phyloP scores from a whole-genome alignment of 2,888 invertebrate species.

The Isoperla grammatica region DNA sequence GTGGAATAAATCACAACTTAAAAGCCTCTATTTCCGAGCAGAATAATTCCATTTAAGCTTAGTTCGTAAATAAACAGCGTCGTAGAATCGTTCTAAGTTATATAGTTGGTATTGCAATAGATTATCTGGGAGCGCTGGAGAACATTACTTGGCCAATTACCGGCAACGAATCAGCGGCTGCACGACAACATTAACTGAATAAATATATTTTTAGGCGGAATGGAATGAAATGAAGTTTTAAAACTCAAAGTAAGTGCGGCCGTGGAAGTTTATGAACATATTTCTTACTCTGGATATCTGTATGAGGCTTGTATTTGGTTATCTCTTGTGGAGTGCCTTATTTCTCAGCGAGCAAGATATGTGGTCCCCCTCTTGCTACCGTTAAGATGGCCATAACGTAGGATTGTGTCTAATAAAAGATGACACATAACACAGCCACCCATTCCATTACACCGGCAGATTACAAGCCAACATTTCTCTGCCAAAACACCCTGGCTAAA shows the following conservation, averaged over 20 bases:
- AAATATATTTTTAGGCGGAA: background rate
- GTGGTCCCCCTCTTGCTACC: constrained; percentile 1
- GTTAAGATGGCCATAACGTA: constrained; percentile 25
- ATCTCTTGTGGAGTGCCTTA: constrained; percentile 13
- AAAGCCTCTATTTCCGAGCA: too few species aligned
- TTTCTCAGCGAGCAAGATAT: background rate
- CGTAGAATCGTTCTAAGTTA: too few species aligned
- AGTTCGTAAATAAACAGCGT: too few species aligned
- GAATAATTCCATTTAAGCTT: too few species aligned
- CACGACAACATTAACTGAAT: constrained; percentile 12
- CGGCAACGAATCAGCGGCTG: constrained; percentile 4
- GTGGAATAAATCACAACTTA: too few species aligned
- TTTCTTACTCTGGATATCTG: constrained; percentile 15
- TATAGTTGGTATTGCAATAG: too few species aligned
- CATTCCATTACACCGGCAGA: constrained; percentile 16
- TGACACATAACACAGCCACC: constrained; percentile 24
- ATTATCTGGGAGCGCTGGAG: background rate
- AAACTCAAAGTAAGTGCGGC: background rate
- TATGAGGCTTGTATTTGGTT: constrained; percentile 13
- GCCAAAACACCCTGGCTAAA: too few species aligned
- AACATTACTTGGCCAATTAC: background rate
- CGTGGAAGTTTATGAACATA: constrained; percentile 15
- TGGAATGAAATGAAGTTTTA: too few species aligned
- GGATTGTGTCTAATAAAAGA: constrained; percentile 29
- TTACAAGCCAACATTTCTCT: constrained; percentile 9